Evolutionary conservation across 2,113 vertebrate species (phyloP).

Genomic region (Gambusia affinis): DNA sequence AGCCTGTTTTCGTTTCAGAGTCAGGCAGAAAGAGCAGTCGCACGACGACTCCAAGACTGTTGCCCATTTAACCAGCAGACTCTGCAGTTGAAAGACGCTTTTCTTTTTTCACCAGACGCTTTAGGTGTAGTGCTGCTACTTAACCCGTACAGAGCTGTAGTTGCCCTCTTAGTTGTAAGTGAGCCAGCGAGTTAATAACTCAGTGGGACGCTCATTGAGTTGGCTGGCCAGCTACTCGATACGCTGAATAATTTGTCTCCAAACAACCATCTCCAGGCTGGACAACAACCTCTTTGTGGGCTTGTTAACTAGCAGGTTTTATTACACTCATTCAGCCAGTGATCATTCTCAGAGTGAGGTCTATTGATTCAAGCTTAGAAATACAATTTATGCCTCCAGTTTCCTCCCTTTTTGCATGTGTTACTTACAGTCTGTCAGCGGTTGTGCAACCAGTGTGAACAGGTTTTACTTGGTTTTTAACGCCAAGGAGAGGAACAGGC

Average conservation of each 20-base stretch:
- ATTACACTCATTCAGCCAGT: neutral
- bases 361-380: constrained; percentile 21
- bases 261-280: neutral
- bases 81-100: neutral
- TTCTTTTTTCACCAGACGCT: neutral
- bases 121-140: constrained; percentile 1
- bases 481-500: neutral
- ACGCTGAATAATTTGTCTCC: neutral
- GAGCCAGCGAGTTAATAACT: neutral
- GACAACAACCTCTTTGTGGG: neutral
- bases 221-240: neutral
- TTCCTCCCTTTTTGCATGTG: constrained; percentile 7
- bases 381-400: constrained; percentile 26
- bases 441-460: constrained; percentile 1
- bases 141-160: neutral
- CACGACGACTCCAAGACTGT: neutral
- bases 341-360: neutral
- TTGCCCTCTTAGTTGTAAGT: neutral
- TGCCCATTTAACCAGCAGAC: neutral
- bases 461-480: constrained; percentile 3
- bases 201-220: neutral
- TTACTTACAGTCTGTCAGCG: neutral
- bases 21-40: constrained; percentile 12
- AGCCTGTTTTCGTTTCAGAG: constrained; percentile 32
- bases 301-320: neutral